Evolutionary conservation across 2,888 invertebrate genomes (phyloP).

Genomic region (Bruchidius siliquastri): DNA sequence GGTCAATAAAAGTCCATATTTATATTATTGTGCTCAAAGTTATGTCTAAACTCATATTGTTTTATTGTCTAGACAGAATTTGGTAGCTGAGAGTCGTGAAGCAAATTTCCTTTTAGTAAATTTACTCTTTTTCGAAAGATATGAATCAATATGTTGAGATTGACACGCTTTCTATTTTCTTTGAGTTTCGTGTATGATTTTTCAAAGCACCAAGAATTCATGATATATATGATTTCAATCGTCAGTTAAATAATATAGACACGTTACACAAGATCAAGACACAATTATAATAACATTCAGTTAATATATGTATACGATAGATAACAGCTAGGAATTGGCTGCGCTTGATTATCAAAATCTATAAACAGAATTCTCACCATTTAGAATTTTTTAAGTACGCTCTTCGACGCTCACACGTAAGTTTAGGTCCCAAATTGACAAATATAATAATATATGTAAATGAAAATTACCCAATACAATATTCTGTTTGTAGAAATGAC

Average conservation of each 20-base stretch:
- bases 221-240: conserved; percentile 10
- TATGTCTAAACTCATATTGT: neutral
- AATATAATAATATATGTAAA: neutral
- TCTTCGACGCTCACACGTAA: neutral
- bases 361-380: conserved; percentile 13
- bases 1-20: neutral
- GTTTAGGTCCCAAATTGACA: neutral
- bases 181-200: neutral
- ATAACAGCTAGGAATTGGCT: conserved; percentile 14
- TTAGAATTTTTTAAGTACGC: neutral
- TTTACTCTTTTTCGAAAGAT: conserved; percentile 13
- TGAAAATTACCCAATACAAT: neutral
- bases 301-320: neutral
- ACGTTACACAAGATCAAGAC: neutral
- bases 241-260: neutral
- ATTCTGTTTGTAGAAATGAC: conserved; percentile 16
- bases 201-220: conserved; percentile 21
- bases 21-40: neutral
- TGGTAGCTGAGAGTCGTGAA: neutral
- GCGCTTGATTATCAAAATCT: conserved; percentile 11
- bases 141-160: conserved; percentile 26
- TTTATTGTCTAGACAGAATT: neutral
- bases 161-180: conserved; percentile 2
- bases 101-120: neutral
- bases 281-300: neutral